Base-by-base conservation (phyloP, 1,140 invertebrate species). In the Temnothorax curvispinosus region DNA sequence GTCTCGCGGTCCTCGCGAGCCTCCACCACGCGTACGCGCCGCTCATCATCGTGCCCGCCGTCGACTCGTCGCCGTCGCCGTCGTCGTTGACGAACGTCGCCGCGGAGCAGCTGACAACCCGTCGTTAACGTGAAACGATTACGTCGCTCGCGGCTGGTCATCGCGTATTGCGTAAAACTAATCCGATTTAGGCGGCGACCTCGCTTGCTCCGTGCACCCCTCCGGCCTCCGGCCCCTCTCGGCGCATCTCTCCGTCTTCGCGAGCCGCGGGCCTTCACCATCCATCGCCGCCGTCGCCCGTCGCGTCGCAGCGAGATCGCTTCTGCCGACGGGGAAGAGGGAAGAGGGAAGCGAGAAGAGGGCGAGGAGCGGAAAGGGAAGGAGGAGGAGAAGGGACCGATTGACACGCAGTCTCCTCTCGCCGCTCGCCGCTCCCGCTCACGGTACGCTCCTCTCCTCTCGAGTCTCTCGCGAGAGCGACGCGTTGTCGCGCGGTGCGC, bases 131-230 rank as follows among this genome's bases (percentile, higher is more conserved):
- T 18, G 74, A 88, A 69, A 87, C 89, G 91, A 92, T 93, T 92
- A 91, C 92, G 89, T 92, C 91, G 92, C 88, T 9, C 54, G 54
- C 41, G 13, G 35, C 75, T 69, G 80, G 85, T 92, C 87, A 88
- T 87, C 90, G 86, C 47, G 78, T 92, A 92, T 95, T 95, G 94
- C 94, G 93, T 95, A 94, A 95, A 95, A 94, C 94, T 94, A 94
- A 95, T 95, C 94, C 93, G 91, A 95, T 95, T 95, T 94, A 94
- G 90, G 21, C n/a, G 21, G 91, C 94, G 94, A 95, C 94, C 94
- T 95, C 94, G 94, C 91, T n/a, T 0, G 0, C 18, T 65, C 86
- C 15, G 27, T n/a, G 1, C 69, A 38, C 8, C 71, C 18, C 52
- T n/a, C 52, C 18, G 52, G 27, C 27, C 27, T 41, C 38, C 38